phyloP scores from a whole-genome alignment of 2,797 vertebrate genomes.

The Platyrinchus mystaceus region DNA sequence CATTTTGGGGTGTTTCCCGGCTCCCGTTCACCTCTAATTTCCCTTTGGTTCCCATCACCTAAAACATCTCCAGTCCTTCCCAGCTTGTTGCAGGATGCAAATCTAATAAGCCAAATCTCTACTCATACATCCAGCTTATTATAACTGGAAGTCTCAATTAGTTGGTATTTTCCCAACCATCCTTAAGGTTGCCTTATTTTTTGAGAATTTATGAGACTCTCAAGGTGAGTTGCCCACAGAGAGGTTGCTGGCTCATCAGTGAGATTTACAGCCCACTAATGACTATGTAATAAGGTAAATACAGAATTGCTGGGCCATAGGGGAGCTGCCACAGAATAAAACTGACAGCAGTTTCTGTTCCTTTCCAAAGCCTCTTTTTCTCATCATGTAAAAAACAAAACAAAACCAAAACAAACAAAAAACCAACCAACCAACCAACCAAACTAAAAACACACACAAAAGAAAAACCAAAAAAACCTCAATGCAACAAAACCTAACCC shows the following conservation, averaged over 20 bases:
- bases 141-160: background rate
- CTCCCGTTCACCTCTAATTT: background rate
- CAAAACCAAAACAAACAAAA: background rate
- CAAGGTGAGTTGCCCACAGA: background rate
- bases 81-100: background rate
- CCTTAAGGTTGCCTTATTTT: background rate
- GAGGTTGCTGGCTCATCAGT: conserved; percentile 15
- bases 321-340: background rate
- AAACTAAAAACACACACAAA: too few species aligned
- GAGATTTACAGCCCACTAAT: conserved; percentile 32
- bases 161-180: background rate
- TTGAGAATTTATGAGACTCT: background rate
- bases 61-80: background rate
- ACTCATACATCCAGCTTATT: background rate
- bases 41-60: background rate
- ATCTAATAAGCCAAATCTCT: background rate
- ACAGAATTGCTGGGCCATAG: background rate
- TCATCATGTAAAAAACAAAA: background rate
- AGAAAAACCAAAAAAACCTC: background rate
- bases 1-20: background rate
- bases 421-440: too few species aligned
- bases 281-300: background rate
- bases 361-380: background rate
- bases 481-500: background rate
- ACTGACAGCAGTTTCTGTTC: background rate